phyloP scores from a whole-genome alignment of 2,113 vertebrate species.

The Narcine bancroftii region DNA sequence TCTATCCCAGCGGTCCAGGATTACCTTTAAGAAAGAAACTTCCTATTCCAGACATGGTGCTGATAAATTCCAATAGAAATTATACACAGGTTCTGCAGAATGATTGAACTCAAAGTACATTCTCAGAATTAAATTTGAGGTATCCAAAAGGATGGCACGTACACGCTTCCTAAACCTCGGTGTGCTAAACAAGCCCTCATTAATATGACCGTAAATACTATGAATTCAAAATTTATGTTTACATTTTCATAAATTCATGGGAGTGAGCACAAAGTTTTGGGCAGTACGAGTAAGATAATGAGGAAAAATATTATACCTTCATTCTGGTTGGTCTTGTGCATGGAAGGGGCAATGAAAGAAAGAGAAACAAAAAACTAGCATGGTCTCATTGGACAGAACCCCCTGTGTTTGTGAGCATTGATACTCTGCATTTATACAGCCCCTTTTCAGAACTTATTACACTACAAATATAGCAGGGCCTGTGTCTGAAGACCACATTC shows the following conservation, averaged over 20 bases:
- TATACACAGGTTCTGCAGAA: constrained; percentile 6
- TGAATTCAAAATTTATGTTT: neutral
- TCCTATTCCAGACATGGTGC: neutral
- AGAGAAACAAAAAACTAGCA: neutral
- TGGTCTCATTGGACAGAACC: neutral
- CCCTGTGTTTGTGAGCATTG: neutral
- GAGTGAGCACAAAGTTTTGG: neutral
- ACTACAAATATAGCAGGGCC: too few species aligned
- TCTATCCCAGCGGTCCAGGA: neutral
- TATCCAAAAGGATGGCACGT: neutral
- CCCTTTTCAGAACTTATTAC: neutral
- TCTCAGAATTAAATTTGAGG: constrained; percentile 1
- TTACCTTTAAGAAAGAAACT: neutral
- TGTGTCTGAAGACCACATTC: too few species aligned
- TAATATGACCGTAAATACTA: neutral
- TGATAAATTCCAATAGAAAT: constrained; percentile 21
- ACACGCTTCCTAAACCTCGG: neutral
- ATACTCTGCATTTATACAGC: neutral
- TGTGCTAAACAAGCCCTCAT: neutral
- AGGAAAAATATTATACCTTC: neutral
- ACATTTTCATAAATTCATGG: neutral
- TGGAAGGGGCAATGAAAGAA: too few species aligned
- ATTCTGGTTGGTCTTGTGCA: too few species aligned
- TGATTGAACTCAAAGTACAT: neutral
- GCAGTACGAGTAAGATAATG: neutral